A percentile compares a stretch with the other conserved stretches of the same genome.
Conservation (phyloP, 1,140 invertebrate genomes). For the Hylyphantes graminicola region DNA sequence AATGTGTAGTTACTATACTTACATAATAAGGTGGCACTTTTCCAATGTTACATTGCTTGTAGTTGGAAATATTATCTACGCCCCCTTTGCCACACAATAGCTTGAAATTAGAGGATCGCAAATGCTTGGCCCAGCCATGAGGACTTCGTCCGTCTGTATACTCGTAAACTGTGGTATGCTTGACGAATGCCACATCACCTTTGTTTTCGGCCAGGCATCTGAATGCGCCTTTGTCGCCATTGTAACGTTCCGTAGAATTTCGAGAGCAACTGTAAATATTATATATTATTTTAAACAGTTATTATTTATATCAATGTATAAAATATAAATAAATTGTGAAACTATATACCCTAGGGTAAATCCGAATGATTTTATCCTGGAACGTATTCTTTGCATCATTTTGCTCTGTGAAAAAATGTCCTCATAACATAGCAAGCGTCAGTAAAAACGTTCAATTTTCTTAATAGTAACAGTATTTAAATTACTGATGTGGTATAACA, state of each 20-base stretch:
- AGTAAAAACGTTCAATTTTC: no score
- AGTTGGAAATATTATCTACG: constrained; percentile 23
- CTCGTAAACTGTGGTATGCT: constrained; percentile 65
- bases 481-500: no score
- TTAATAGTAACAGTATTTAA: no score
- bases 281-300: background rate
- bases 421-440: no score
- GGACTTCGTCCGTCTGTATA: constrained; percentile 70
- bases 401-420: no score
- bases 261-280: constrained; percentile 40
- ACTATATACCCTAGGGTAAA: no score
- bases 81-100: constrained; percentile 68
- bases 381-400: no score
- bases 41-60: constrained; percentile 31
- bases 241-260: constrained; percentile 69
- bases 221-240: constrained; percentile 85
- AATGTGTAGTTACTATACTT: background rate
- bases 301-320: no score
- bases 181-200: constrained; percentile 86
- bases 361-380: no score
- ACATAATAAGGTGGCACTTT: constrained; percentile 52
- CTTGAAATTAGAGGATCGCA: constrained; percentile 66
- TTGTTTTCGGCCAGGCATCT: constrained; percentile 82
- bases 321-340: no score
- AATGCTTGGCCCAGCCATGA: constrained; percentile 69